Percentiles rank a stretch among this genome's conserved stretches.
Conservation (phyloP, 1,140 invertebrate genomes). For the Harpegnathos saltator region DNA sequence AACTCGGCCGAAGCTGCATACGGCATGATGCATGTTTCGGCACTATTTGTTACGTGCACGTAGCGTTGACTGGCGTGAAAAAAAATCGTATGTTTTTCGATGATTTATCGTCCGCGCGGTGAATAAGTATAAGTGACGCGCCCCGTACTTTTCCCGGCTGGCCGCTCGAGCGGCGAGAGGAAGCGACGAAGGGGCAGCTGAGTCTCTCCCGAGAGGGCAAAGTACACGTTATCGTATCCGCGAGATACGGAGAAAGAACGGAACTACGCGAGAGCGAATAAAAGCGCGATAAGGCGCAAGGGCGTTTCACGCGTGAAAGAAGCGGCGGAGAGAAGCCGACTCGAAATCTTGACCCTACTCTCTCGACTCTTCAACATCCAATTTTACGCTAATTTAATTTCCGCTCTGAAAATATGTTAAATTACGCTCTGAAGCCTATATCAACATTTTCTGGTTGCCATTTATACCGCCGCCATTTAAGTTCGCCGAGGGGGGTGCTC, state of each 20-base stretch:
- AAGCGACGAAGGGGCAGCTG: slow-evolving; percentile 2
- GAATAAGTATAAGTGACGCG: slow-evolving; percentile 55
- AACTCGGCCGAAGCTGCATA: slow-evolving; percentile 29
- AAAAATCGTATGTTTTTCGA: slow-evolving; percentile 57
- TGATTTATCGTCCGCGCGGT: slow-evolving; percentile 66
- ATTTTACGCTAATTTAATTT: no score
- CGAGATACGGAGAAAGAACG: slow-evolving; percentile 1
- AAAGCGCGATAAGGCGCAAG: not conserved
- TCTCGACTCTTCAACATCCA: no score
- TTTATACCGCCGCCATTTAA: no score
- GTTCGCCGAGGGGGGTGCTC: no score
- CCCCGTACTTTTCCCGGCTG: not conserved
- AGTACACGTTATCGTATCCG: slow-evolving; percentile 33
- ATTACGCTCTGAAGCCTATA: no score
- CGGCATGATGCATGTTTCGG: slow-evolving; percentile 59
- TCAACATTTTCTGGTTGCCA: no score
- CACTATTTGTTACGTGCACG: slow-evolving; percentile 66
- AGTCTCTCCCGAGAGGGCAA: slow-evolving; percentile 35
- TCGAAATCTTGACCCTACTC: no score
- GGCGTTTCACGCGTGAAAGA: not conserved
- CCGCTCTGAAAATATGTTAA: no score
- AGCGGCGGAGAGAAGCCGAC: no score
- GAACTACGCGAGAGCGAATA: not conserved
- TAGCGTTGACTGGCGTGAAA: slow-evolving; percentile 51
- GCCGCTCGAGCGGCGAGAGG: slow-evolving; percentile 10